These are phyloP conservation scores for Gouania willdenowi DNA, from an alignment of 2,797 vertebrate species.

Conservation along the genomic window DNA sequence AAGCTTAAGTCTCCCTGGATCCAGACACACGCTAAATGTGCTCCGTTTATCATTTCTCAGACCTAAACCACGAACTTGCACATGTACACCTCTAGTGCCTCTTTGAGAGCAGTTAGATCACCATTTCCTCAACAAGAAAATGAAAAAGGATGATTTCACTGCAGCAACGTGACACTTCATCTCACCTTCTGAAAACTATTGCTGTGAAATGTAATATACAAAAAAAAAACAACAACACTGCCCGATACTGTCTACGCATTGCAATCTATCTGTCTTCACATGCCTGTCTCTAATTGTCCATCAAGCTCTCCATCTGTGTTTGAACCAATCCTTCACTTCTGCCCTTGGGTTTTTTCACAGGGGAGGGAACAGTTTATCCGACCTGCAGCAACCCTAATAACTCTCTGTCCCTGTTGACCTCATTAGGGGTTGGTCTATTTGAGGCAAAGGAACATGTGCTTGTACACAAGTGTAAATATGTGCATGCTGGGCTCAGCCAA, in stretches of 20 bases:
- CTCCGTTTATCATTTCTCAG: slow-evolving; percentile 4
- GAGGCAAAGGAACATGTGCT: slow-evolving; percentile 26
- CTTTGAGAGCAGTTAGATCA: slow-evolving; percentile 3
- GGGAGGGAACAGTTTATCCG: slow-evolving; percentile 39
- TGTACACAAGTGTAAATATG: slow-evolving; percentile 22
- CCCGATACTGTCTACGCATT: not conserved
- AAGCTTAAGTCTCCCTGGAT: not conserved
- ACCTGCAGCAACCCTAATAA: slow-evolving; percentile 44
- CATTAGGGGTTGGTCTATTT: slow-evolving; percentile 47
- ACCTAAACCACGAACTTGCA: not conserved
- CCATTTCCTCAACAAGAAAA: slow-evolving; percentile 8
- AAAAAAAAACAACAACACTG: no score
- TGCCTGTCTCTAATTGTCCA: slow-evolving; percentile 43
- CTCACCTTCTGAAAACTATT: slow-evolving; percentile 16
- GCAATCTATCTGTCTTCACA: slow-evolving; percentile 18
- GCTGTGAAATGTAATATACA: slow-evolving; percentile 12
- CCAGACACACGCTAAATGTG: not conserved
- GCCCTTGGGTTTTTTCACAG: slow-evolving; percentile 34
- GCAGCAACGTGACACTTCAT: slow-evolving; percentile 17
- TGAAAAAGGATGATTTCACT: slow-evolving; percentile 21
- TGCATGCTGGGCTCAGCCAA: slow-evolving; percentile 28
- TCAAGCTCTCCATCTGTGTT: slow-evolving; percentile 39
- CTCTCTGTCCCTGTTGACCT: slow-evolving; percentile 44
- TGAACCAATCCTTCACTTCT: slow-evolving; percentile 22
- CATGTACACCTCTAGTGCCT: not conserved